Conservation (phyloP, 2,113 vertebrate species). For the Macrotis lagotis region DNA sequence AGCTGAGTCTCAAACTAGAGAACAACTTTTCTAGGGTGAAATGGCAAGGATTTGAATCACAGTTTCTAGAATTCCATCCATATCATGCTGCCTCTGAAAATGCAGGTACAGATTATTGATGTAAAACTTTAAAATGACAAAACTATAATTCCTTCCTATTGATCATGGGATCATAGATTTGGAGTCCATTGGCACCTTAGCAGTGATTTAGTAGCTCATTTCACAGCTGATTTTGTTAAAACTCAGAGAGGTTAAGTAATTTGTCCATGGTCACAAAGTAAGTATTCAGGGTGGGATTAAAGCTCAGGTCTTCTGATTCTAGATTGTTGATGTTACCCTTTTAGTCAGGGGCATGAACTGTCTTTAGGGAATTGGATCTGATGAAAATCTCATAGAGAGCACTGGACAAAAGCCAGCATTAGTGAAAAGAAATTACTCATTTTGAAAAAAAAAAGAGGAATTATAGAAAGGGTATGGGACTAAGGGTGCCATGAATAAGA, state of each 20-base stretch:
- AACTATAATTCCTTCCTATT: not conserved
- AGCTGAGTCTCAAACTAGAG: not conserved
- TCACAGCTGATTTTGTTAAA: not conserved
- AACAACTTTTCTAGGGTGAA: not conserved
- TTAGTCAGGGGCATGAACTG: not conserved
- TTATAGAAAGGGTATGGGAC: slow-evolving; percentile 47
- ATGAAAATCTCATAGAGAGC: not conserved
- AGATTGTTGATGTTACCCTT: not conserved
- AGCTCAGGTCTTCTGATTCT: not conserved
- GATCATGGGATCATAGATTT: not conserved
- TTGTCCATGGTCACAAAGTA: not conserved
- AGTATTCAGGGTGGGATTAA: slow-evolving; percentile 1
- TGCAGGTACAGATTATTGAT: not conserved
- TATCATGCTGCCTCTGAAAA: not conserved
- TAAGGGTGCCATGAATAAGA: slow-evolving; percentile 62
- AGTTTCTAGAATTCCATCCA: not conserved
- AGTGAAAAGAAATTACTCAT: not conserved
- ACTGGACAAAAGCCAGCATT: not conserved
- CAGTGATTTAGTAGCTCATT: not conserved
- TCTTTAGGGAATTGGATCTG: not conserved
- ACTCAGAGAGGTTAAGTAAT: slow-evolving; percentile 13
- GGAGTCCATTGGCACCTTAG: not conserved
- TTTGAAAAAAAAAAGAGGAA: slow-evolving; percentile 45
- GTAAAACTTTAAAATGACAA: not conserved
- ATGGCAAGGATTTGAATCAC: not conserved